phyloP scores from a whole-genome alignment of 2,888 invertebrate species.

The Podabrus alpinus region DNA sequence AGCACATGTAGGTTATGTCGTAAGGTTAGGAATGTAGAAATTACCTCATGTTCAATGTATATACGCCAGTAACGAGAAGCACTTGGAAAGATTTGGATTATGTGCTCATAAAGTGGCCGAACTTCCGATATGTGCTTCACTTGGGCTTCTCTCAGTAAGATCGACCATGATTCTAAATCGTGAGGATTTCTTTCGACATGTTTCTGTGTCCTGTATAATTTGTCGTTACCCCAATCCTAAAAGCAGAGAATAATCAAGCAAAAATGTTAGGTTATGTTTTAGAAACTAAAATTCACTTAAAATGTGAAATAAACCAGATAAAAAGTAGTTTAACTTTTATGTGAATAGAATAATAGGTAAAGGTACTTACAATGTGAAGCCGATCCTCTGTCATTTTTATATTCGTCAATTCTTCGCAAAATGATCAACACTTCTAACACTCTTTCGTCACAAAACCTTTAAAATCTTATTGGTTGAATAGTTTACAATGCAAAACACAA shows the following conservation, averaged over 20 bases:
- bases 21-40: slow-evolving; percentile 8
- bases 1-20: not conserved
- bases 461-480: not conserved
- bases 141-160: slow-evolving; percentile 92
- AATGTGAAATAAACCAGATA: slow-evolving; percentile 16
- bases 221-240: slow-evolving; percentile 89
- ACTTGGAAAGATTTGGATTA: slow-evolving; percentile 93
- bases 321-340: no score
- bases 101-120: slow-evolving; percentile 87
- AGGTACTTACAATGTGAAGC: slow-evolving; percentile 6
- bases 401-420: not conserved
- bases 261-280: not conserved
- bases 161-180: slow-evolving; percentile 97
- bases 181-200: slow-evolving; percentile 87
- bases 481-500: not conserved
- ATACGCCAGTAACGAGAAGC: slow-evolving; percentile 99
- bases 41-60: slow-evolving; percentile 96
- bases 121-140: slow-evolving; percentile 86
- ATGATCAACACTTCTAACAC: not conserved
- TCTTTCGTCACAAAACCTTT: not conserved
- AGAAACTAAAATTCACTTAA: slow-evolving; percentile 19
- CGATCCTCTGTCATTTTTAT: slow-evolving; percentile 26
- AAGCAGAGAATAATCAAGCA: not conserved
- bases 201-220: slow-evolving; percentile 79
- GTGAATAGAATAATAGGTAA: not conserved